Evolutionary conservation across 2,113 vertebrate species (phyloP).

Genomic region (Turnix velox): DNA sequence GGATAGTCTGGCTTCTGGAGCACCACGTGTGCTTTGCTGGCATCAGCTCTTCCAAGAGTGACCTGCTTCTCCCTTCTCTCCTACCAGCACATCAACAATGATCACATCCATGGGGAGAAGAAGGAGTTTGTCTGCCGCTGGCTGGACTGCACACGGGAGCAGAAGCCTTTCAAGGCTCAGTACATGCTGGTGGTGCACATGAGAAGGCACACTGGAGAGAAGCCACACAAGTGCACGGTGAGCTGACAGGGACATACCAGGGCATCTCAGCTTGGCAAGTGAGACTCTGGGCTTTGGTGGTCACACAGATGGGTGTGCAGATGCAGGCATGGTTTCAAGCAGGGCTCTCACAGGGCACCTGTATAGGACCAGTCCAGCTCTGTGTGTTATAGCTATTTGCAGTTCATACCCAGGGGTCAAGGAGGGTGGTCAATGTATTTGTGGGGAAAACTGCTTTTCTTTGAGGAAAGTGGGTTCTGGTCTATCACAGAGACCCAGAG

Average conservation of each 20-base stretch:
- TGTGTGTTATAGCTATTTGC: background rate
- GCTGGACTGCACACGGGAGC: conserved; percentile 93
- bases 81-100: conserved; percentile 95
- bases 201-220: conserved; percentile 95
- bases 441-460: background rate
- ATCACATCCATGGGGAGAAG: conserved; percentile 98
- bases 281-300: background rate
- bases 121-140: conserved; percentile 99
- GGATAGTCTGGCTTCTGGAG: background rate
- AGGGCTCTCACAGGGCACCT: background rate
- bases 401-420: background rate
- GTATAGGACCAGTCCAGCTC: background rate
- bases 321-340: background rate
- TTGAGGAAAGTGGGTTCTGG: background rate
- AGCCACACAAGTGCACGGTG: conserved; percentile 98
- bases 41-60: background rate
- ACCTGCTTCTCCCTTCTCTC: conserved; percentile 12
- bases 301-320: background rate
- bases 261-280: background rate
- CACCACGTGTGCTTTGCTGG: accelerated
- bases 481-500: background rate
- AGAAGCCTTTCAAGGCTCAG: conserved; percentile 98
- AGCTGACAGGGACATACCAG: conserved; percentile 8
- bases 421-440: background rate
- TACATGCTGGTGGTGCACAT: conserved; percentile 99